These are phyloP conservation scores for Parotocinclus haroldoi DNA, from an alignment of 2,797 vertebrate species.

Conservation along the genomic window DNA sequence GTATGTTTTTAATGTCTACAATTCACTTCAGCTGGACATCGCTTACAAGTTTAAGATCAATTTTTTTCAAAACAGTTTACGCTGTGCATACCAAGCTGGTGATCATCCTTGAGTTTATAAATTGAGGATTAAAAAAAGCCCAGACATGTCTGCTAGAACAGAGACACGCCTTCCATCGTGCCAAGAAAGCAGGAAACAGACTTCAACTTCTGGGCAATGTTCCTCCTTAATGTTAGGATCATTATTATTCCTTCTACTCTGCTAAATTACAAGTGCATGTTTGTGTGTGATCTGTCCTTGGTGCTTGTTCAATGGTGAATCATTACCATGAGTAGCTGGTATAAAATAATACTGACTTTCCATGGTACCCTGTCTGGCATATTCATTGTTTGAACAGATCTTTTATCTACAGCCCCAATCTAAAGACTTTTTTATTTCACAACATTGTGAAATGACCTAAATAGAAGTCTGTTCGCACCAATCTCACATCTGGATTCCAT, in stretches of 20 bases:
- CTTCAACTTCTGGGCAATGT: slow-evolving; percentile 5
- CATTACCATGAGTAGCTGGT: slow-evolving; percentile 27
- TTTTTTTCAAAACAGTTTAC: slow-evolving; percentile 17
- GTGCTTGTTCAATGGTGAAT: slow-evolving; percentile 34
- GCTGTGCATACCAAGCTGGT: slow-evolving; percentile 29
- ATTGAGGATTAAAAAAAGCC: slow-evolving; percentile 29
- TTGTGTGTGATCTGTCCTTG: slow-evolving; percentile 18
- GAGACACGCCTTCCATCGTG: not conserved
- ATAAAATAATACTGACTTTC: slow-evolving; percentile 11
- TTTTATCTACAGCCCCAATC: not conserved
- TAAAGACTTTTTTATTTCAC: slow-evolving; percentile 22
- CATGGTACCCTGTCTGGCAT: not conserved
- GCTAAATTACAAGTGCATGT: slow-evolving; percentile 18
- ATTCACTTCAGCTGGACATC: slow-evolving; percentile 1
- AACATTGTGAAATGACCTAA: slow-evolving; percentile 5
- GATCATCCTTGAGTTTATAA: slow-evolving; percentile 38
- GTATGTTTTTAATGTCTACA: too few species aligned
- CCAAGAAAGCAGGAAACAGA: slow-evolving; percentile 12
- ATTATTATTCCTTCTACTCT: not conserved
- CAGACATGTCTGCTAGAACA: slow-evolving; percentile 31
- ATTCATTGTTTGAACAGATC: not conserved
- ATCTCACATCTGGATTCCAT: slow-evolving; percentile 47
- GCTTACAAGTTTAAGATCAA: slow-evolving; percentile 20
- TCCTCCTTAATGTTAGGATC: slow-evolving; percentile 5
- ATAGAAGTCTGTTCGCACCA: slow-evolving; percentile 18